These are phyloP conservation scores for Cervus canadensis DNA, from an alignment of 2,113 vertebrate species.

Conservation along the genomic window DNA sequence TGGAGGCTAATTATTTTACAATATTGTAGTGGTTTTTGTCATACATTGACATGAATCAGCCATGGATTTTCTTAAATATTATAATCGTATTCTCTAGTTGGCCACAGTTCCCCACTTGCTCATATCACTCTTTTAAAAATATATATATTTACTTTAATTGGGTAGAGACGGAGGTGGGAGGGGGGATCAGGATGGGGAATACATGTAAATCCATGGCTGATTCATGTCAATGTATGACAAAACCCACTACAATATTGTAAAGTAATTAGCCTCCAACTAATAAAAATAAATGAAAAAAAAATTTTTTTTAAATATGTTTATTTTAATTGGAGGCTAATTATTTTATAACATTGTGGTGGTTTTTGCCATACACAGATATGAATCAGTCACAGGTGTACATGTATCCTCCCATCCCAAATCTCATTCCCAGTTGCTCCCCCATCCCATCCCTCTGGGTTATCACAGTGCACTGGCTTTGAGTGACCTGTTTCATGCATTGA, in stretches of 20 bases:
- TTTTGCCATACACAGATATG: neutral
- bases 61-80: neutral
- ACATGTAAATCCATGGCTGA: too few species aligned
- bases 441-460: neutral
- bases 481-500: neutral
- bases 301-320: neutral
- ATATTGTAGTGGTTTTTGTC: too few species aligned
- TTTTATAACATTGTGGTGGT: neutral
- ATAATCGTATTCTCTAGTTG: neutral
- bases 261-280: too few species aligned
- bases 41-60: too few species aligned
- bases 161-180: too few species aligned
- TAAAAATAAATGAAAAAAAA: too few species aligned
- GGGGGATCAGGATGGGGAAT: too few species aligned
- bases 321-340: neutral
- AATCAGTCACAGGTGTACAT: neutral
- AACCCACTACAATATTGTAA: too few species aligned
- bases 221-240: too few species aligned
- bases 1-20: too few species aligned
- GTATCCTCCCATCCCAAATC: neutral
- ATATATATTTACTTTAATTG: neutral
- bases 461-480: rapidly evolving
- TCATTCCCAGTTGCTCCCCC: neutral
- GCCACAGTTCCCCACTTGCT: neutral
- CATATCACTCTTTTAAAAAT: neutral